Conservation (phyloP, 2,797 vertebrate species). For the Lepilemur septentrionalis region DNA sequence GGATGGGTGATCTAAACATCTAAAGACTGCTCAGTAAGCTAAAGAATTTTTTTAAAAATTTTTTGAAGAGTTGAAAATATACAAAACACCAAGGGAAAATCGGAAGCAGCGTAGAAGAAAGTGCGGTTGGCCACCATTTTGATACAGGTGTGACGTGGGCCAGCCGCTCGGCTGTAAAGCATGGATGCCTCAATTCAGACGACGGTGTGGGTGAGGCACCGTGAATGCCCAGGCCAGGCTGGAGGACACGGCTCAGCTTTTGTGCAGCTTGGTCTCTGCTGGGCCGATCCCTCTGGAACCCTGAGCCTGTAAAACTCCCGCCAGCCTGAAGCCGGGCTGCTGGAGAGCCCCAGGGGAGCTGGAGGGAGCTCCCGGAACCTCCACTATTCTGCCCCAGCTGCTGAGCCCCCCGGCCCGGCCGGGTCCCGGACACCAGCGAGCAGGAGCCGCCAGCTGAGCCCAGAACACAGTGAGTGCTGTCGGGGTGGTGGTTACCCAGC, state of each 20-base stretch:
- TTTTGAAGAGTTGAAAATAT: background rate
- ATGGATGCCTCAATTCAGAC: background rate
- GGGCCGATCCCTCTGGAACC: background rate
- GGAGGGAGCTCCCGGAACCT: background rate
- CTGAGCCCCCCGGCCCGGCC: background rate
- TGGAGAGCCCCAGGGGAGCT: rapidly evolving
- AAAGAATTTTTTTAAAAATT: background rate
- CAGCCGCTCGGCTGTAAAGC: no score
- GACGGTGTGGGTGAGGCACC: no score
- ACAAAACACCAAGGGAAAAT: background rate
- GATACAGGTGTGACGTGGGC: rapidly evolving
- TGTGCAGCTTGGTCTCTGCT: background rate
- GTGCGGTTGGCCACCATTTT: background rate
- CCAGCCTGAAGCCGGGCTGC: rapidly evolving
- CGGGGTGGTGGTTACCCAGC: background rate
- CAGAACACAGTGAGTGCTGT: rapidly evolving
- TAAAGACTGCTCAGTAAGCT: background rate
- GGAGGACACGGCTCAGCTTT: background rate
- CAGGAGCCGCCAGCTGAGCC: background rate
- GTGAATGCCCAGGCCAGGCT: background rate
- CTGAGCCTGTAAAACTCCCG: background rate
- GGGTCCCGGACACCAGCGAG: no score
- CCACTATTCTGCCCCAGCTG: no score
- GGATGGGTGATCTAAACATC: background rate
- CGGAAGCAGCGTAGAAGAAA: no score